Evolutionary conservation across 2,113 vertebrate genomes (phyloP).

Genomic region (Tamias sibiricus): DNA sequence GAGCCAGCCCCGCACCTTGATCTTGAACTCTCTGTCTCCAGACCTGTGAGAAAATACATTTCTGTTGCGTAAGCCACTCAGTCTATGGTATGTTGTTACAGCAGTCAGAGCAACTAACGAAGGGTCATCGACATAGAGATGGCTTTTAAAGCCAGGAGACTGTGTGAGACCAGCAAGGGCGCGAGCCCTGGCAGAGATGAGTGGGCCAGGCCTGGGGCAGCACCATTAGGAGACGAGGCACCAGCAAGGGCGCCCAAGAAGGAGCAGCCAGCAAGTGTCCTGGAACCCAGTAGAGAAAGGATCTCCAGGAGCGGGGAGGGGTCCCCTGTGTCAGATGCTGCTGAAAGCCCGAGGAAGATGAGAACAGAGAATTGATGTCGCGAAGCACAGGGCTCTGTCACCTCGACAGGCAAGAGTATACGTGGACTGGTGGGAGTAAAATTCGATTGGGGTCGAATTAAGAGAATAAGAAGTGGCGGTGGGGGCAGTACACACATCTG

Average conservation of each 20-base stretch:
- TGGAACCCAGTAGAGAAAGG: neutral
- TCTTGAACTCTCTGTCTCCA: neutral
- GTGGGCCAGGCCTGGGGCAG: neutral
- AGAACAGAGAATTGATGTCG: neutral
- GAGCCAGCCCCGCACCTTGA: neutral
- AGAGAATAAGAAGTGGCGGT: neutral
- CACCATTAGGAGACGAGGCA: neutral
- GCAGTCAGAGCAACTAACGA: neutral
- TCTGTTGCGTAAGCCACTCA: neutral
- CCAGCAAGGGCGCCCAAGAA: neutral
- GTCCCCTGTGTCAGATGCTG: neutral
- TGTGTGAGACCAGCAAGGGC: too few species aligned
- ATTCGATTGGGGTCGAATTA: neutral
- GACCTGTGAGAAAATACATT: neutral
- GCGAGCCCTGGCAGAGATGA: neutral
- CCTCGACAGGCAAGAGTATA: neutral
- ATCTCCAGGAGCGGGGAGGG: neutral
- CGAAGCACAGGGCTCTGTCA: neutral
- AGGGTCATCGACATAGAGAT: neutral
- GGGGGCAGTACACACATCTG: too few species aligned
- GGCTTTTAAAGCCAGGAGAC: neutral
- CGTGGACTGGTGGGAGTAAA: neutral
- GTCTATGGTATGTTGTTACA: neutral
- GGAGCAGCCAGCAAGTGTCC: neutral
- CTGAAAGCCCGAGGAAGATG: neutral